Base-by-base conservation (phyloP, 2,113 vertebrate species). In the Calypte anna region DNA sequence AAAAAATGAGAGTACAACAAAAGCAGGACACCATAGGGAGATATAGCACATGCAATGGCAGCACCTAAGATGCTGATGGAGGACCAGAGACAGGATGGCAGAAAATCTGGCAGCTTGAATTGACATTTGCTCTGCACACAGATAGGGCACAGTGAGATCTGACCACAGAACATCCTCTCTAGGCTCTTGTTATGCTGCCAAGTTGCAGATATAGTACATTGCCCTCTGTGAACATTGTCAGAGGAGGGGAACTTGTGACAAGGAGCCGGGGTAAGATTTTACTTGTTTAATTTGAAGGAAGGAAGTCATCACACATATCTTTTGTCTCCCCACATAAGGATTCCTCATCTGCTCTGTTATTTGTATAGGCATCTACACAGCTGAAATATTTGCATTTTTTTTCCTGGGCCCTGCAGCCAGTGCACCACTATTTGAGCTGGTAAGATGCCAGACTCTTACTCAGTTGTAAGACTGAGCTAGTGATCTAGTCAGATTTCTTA, bases 371-470 rank as follows among this genome's bases (percentile, higher is more conserved):
- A 55, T 90, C 90, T 94, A 68, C 73, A 78, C 69, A 86, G 76
- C 38, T 91, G 73, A 95, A 94, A 68, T 92, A 81, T 88, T 94
- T 96, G 81, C 83, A 74, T 87, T 91, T 84, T 91, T 89, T 89
- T 68, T 48, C 62, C 73, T 69, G 82, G 59, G 82, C 86, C 79
- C 82, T 36, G 85, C 82, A 91, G 93, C 90, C 82, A 88, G 38
- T 54, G 59, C 68, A 88, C 44, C 72, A 88, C 72, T 95, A 22
- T 93, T 92, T 81, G 90, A 86, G 85, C 90, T 96, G 94, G 90
- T 86, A 68, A 69, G 73, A 78, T 79, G 94, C 93, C 91, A 94
- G 64, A 83, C 30, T 92, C 75, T 93, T 84, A 88, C 50, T 93
- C 91, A 68, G 68, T 93, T 88, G 46, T 90, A 76, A 86, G 72